Evolutionary conservation across 2,113 vertebrate genomes (phyloP).

Genomic region (Oncorhynchus mykiss): DNA sequence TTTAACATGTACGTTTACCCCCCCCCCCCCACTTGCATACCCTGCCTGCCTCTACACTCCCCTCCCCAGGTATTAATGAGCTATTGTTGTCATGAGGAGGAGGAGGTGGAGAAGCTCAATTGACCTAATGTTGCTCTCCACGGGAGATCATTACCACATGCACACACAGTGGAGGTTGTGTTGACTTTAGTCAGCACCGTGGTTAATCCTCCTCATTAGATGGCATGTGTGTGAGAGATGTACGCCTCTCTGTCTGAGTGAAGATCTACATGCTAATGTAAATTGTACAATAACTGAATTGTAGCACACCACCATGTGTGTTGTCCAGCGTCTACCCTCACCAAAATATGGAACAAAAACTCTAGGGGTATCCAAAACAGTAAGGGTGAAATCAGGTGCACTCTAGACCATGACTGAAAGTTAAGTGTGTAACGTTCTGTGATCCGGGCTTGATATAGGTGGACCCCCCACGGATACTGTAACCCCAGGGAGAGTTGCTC

Average conservation of each 20-base stretch:
- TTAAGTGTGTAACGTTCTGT: too few relatives aligned
- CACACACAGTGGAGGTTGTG: constrained; percentile 4
- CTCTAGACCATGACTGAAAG: too few relatives aligned
- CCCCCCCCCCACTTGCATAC: not conserved
- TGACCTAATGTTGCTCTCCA: constrained; percentile 52
- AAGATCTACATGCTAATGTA: constrained; percentile 37
- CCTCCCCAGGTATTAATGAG: constrained; percentile 35
- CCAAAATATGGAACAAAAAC: too few relatives aligned
- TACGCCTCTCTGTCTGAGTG: constrained; percentile 35
- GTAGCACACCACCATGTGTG: constrained; percentile 43
- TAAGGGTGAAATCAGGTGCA: too few relatives aligned
- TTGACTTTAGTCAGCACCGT: constrained; percentile 34
- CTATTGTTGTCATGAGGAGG: constrained; percentile 66
- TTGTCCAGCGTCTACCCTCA: constrained; percentile 35
- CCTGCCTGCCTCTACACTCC: constrained; percentile 42
- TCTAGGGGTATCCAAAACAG: too few relatives aligned
- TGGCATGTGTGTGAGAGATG: constrained; percentile 14
- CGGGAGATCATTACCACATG: constrained; percentile 50
- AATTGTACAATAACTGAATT: constrained; percentile 34
- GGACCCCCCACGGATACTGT: too few relatives aligned
- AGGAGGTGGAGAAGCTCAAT: constrained; percentile 50
- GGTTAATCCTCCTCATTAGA: constrained; percentile 4
- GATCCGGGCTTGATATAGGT: too few relatives aligned
- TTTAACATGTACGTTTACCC: not conserved
- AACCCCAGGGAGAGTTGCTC: too few relatives aligned